Percentiles rank a stretch among this genome's conserved stretches.
These are phyloP conservation scores for Ctenomys sociabilis DNA, from an alignment of 2,113 vertebrate species.

Conservation along the genomic window DNA sequence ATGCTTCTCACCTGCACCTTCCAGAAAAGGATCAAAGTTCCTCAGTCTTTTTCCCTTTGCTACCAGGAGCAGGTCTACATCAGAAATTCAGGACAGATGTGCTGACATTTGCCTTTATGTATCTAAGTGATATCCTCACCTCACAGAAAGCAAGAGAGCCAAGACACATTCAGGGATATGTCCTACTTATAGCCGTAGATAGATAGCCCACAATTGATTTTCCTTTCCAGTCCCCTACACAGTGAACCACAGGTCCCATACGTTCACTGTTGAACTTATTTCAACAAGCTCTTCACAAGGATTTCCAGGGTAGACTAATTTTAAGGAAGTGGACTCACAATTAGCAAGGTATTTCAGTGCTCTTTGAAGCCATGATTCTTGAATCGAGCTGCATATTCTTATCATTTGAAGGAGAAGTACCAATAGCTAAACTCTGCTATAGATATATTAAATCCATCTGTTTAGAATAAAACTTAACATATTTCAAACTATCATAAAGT, in stretches of 20 bases:
- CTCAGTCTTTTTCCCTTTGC: background rate
- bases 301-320: background rate
- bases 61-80: fast-evolving
- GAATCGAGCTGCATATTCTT: background rate
- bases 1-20: fast-evolving
- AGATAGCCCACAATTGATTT: no score
- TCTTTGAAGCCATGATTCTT: background rate
- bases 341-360: background rate
- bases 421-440: background rate
- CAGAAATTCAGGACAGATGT: background rate
- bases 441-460: background rate
- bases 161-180: fast-evolving
- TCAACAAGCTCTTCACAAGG: background rate
- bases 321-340: background rate
- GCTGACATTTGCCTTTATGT: fast-evolving
- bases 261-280: background rate
- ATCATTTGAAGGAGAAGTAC: background rate
- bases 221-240: background rate
- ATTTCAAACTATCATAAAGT: background rate
- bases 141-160: fast-evolving
- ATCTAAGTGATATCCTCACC: background rate
- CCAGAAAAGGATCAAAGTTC: background rate
- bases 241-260: background rate
- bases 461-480: background rate
- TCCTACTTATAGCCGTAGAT: fast-evolving